Evolutionary conservation across 1,140 invertebrate species (phyloP).

Genomic region (Rhynchophorus ferrugineus): DNA sequence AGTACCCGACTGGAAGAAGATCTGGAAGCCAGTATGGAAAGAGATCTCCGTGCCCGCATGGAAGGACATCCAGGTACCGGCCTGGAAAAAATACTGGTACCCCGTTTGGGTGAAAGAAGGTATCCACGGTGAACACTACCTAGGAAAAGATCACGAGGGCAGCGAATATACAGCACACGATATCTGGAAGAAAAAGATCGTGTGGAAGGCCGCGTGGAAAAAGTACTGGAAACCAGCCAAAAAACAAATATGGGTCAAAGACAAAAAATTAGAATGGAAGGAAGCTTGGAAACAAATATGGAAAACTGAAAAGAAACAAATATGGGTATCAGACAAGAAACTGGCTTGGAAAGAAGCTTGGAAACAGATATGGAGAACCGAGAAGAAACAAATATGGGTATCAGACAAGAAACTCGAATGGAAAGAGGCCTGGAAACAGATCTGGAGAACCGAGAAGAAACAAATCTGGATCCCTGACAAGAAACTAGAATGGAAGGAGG

Average conservation of each 20-base stretch:
- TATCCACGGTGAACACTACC: slow-evolving; percentile 60
- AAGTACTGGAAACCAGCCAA: slow-evolving; percentile 66
- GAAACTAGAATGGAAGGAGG: slow-evolving; percentile 55
- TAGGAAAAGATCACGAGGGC: slow-evolving; percentile 67
- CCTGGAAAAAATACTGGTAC: slow-evolving; percentile 55
- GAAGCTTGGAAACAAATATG: slow-evolving; percentile 68
- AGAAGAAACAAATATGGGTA: slow-evolving; percentile 72
- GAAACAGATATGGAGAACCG: slow-evolving; percentile 67
- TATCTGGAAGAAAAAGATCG: slow-evolving; percentile 68
- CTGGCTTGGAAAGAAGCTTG: slow-evolving; percentile 70
- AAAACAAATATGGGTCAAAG: slow-evolving; percentile 67
- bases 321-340: slow-evolving; percentile 69
- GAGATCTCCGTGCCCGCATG: slow-evolving; percentile 52
- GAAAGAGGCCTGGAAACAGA: slow-evolving; percentile 66
- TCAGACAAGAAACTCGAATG: slow-evolving; percentile 67
- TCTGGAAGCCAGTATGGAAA: slow-evolving; percentile 54
- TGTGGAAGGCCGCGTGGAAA: slow-evolving; percentile 66
- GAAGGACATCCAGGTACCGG: slow-evolving; percentile 54
- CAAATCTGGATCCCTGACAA: slow-evolving; percentile 67
- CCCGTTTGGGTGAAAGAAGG: slow-evolving; percentile 62
- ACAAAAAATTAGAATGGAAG: slow-evolving; percentile 69
- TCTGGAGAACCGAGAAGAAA: slow-evolving; percentile 72
- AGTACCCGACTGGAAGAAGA: slow-evolving; percentile 58
- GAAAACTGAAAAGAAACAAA: slow-evolving; percentile 67
- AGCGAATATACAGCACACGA: slow-evolving; percentile 64